Percentiles rank a stretch among this genome's conserved stretches.
These are phyloP conservation scores for Ptiloglossa arizonensis DNA, from an alignment of 1,140 invertebrate genomes.

Conservation along the genomic window DNA sequence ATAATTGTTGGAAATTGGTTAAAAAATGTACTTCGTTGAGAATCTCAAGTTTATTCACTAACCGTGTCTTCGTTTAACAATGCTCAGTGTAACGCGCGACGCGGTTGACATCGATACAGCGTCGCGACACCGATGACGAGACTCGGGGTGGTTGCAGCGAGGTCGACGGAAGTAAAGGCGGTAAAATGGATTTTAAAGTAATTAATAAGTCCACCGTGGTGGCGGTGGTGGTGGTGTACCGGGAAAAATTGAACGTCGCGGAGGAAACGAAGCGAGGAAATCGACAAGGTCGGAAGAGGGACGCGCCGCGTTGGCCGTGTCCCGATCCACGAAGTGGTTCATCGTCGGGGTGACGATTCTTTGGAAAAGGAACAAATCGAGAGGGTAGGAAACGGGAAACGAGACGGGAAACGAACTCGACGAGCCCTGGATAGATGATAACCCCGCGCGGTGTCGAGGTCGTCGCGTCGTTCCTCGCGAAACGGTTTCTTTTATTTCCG, in stretches of 20 bases:
- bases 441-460: background rate
- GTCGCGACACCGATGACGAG: too few relatives aligned
- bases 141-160: too few relatives aligned
- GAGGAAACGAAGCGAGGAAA: conserved; percentile 28
- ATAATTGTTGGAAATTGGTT: too few relatives aligned
- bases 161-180: conserved; percentile 11
- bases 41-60: too few relatives aligned
- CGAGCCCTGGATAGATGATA: background rate
- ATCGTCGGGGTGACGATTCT: background rate
- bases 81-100: too few relatives aligned
- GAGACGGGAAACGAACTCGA: background rate
- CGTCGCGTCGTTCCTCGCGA: background rate
- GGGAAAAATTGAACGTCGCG: background rate
- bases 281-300: background rate
- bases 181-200: conserved; percentile 32
- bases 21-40: too few relatives aligned
- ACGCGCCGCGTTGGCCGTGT: too few relatives aligned
- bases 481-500: conserved; percentile 20
- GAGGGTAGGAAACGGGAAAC: too few relatives aligned
- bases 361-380: background rate
- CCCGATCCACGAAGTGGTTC: background rate
- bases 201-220: conserved; percentile 30
- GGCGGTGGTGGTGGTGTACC: too few relatives aligned
- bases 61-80: too few relatives aligned
- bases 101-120: too few relatives aligned